These are phyloP conservation scores for Chionoecetes opilio DNA, from an alignment of 1,140 invertebrate genomes.

Conservation along the genomic window DNA sequence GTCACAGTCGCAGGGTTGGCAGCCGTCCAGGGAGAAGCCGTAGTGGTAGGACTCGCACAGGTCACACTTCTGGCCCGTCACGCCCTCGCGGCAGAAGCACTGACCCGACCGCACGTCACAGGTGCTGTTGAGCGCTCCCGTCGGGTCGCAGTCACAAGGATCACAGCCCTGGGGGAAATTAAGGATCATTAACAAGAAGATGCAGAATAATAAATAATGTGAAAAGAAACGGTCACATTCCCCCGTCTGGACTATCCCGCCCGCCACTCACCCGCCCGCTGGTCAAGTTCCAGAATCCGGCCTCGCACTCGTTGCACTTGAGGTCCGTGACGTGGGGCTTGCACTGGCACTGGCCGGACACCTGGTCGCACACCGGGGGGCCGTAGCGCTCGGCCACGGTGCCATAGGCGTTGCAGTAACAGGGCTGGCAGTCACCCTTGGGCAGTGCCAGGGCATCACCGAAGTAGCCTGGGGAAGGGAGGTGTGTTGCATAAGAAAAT, in stretches of 20 bases:
- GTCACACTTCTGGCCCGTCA: conserved; percentile 93
- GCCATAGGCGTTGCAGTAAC: conserved; percentile 92
- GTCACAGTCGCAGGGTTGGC: conserved; percentile 94
- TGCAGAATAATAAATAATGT: too few species aligned
- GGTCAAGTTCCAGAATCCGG: conserved; percentile 92
- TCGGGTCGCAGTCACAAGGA: conserved; percentile 92
- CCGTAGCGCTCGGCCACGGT: conserved; percentile 89
- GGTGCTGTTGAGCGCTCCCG: conserved; percentile 92
- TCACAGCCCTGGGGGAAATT: conserved; percentile 88
- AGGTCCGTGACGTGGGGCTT: conserved; percentile 92
- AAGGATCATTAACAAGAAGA: conserved; percentile 46
- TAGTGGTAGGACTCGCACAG: conserved; percentile 93
- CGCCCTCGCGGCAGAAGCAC: conserved; percentile 93
- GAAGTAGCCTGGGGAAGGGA: conserved; percentile 88
- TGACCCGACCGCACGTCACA: conserved; percentile 93
- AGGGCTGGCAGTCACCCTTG: conserved; percentile 95
- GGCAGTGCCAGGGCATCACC: conserved; percentile 93
- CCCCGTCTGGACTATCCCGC: too few species aligned
- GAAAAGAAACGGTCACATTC: too few species aligned
- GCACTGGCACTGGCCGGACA: conserved; percentile 93
- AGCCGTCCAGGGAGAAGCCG: conserved; percentile 94
- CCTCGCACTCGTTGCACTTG: conserved; percentile 94
- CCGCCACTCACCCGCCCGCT: conserved; percentile 87
- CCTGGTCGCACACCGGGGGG: conserved; percentile 91
- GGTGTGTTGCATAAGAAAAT: too few species aligned